Evolutionary conservation across 2,113 vertebrate species (phyloP), one percentile per base, ranked within the genome.

Genomic region (Todiramphus saurophagus): DNA sequence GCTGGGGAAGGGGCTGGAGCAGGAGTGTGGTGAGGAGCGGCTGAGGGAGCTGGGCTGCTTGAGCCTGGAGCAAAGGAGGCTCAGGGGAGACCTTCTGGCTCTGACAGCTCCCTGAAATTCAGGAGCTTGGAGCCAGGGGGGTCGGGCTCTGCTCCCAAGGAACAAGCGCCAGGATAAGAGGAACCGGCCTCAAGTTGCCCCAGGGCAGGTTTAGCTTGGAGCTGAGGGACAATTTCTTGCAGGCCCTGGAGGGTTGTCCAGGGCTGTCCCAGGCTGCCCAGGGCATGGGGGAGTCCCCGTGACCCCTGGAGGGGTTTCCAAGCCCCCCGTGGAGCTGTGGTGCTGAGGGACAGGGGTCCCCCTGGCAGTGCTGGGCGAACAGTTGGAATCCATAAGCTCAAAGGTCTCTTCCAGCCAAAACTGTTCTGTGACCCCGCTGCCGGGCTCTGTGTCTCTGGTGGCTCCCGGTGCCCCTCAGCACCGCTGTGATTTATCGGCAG

Each of bases 401-500:
- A 27, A 64, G 39, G 37, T 7, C 62, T 64, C 27, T 30, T 19
- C 37, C 39, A 39, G 12, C 39, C 27, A 11, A 20, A 43, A 30
- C 62, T 30, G 30, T 41, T 64, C 35, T 19, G 11, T 41, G 39
- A 43, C 30, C 66, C 37, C 3, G 0, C 2, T 1, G 0, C 37
- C 0, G 0, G 13, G 50, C 43, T 59, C 72, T 67, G 67, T 59
- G 78, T 55, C 1, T 0, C 39, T 15, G 0, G 3, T 56, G 30
- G n/a, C 59, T 90, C 55, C 68, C 4, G 0, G 23, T 11, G 50
- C 70, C 64, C 43, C 25, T 58, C 13, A 6, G 7, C 30, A 11
- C 48, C 2, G 0, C 60, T 5, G 46, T 0, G 5, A 25, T 15
- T 18, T 20, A 25, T 9, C 3, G 0, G n/a, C 0, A 0, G 33